Conservation (phyloP, 92 coral and sea anemone genomes). For the Heliopora coerulea region DNA sequence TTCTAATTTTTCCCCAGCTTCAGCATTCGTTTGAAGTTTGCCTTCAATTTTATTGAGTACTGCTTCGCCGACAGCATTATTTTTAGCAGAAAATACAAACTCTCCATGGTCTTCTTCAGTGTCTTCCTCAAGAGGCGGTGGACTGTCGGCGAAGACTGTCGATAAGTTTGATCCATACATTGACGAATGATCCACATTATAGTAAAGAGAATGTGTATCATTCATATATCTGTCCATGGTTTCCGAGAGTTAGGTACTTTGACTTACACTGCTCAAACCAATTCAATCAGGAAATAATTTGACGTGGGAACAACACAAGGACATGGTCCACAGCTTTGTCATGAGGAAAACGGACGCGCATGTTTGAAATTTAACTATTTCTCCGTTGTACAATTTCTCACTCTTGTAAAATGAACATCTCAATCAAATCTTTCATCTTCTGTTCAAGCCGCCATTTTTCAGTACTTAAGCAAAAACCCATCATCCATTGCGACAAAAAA, state of each 20-base stretch:
- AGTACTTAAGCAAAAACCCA: not conserved
- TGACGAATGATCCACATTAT: conserved; percentile 76
- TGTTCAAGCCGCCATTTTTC: not conserved
- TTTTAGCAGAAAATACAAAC: conserved; percentile 66
- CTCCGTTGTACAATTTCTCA: not conserved
- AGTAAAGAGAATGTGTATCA: conserved; percentile 63
- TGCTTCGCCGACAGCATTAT: conserved; percentile 38
- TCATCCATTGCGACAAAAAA: not conserved
- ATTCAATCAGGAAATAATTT: not conserved
- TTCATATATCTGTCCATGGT: conserved; percentile 41
- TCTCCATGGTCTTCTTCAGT: conserved; percentile 80
- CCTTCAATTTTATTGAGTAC: conserved; percentile 32
- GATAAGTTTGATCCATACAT: conserved; percentile 93
- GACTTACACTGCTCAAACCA: not conserved
- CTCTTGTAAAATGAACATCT: conserved; percentile 1
- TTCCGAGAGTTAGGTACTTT: not conserved
- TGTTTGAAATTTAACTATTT: not conserved
- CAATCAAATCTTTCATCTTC: not conserved
- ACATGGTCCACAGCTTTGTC: not conserved
- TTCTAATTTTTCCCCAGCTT: not conserved
- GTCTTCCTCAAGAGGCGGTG: conserved; percentile 95
- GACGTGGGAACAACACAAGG: not conserved
- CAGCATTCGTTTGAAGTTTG: conserved; percentile 36
- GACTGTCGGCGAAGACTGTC: conserved; percentile 91
- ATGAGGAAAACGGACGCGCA: not conserved